Evolutionary conservation across 2,113 vertebrate genomes (phyloP).

Genomic region (Melanotaenia duboulayi): DNA sequence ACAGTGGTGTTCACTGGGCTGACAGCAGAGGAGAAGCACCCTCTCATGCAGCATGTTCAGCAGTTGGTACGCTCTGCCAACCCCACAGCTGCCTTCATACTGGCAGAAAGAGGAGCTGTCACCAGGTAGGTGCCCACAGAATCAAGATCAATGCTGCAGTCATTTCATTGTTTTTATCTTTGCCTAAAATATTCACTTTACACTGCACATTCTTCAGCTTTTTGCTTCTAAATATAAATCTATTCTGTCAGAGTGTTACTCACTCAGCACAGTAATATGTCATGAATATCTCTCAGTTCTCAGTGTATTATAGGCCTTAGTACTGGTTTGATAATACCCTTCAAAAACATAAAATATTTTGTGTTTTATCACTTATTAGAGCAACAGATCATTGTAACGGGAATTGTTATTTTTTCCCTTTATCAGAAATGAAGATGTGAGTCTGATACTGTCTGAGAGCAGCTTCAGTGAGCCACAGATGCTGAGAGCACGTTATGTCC

Average conservation of each 20-base stretch:
- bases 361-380: constrained; percentile 1
- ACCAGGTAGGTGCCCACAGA: constrained; percentile 83
- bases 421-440: constrained; percentile 91
- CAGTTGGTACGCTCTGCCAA: constrained; percentile 91
- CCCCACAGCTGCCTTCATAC: constrained; percentile 87
- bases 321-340: neutral
- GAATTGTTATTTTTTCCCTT: neutral
- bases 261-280: neutral
- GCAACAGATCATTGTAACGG: neutral
- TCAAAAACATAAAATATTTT: neutral
- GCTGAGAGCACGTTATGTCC: constrained; percentile 91
- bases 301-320: neutral
- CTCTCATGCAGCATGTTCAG: constrained; percentile 88
- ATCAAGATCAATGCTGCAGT: constrained; percentile 56
- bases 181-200: constrained; percentile 26
- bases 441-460: constrained; percentile 90
- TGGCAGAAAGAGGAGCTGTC: constrained; percentile 91
- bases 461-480: constrained; percentile 90
- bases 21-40: constrained; percentile 87
- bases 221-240: constrained; percentile 24
- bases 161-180: constrained; percentile 41
- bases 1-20: constrained; percentile 91
- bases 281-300: neutral
- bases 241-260: constrained; percentile 13
- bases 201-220: constrained; percentile 19